phyloP scores from a whole-genome alignment of 2,797 vertebrate genomes.

The Alcedo atthis region DNA sequence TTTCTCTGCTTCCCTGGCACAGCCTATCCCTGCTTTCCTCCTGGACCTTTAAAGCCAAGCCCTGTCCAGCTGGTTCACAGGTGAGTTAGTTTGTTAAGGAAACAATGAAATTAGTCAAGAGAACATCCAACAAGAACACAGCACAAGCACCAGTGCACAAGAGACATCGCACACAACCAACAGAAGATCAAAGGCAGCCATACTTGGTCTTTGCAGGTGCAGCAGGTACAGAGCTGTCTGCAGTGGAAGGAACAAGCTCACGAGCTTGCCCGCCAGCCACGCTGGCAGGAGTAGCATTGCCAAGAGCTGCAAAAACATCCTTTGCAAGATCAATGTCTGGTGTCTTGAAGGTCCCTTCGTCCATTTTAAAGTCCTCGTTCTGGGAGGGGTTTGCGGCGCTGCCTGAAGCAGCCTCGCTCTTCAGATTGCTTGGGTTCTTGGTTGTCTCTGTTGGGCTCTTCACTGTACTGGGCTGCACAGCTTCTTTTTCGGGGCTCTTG shows the following conservation, averaged over 20 bases:
- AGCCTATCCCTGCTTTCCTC: background rate
- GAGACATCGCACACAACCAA: slow-evolving; percentile 71
- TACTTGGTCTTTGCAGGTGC: slow-evolving; percentile 95
- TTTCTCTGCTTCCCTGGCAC: background rate
- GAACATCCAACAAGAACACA: slow-evolving; percentile 76
- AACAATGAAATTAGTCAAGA: slow-evolving; percentile 59
- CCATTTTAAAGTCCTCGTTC: slow-evolving; percentile 91
- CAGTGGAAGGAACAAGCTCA: slow-evolving; percentile 80
- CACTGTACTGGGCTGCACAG: slow-evolving; percentile 69
- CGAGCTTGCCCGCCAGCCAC: slow-evolving; percentile 79
- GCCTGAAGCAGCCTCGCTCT: slow-evolving; percentile 82
- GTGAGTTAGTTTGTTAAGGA: slow-evolving; percentile 21
- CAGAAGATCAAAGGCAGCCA: slow-evolving; percentile 88
- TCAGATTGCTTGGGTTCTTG: slow-evolving; percentile 83
- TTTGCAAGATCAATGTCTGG: slow-evolving; percentile 90
- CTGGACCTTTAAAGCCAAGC: background rate
- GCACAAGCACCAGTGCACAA: slow-evolving; percentile 77
- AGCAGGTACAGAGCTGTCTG: slow-evolving; percentile 82
- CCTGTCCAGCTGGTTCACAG: background rate
- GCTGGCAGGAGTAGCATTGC: slow-evolving; percentile 78
- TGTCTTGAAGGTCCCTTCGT: slow-evolving; percentile 91
- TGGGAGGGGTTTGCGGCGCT: slow-evolving; percentile 82
- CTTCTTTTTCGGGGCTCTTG: slow-evolving; percentile 81
- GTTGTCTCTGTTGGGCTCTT: slow-evolving; percentile 80
- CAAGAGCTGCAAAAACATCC: slow-evolving; percentile 93